phyloP scores from a whole-genome alignment of 2,797 vertebrate genomes.

The Sus cebifrons region DNA sequence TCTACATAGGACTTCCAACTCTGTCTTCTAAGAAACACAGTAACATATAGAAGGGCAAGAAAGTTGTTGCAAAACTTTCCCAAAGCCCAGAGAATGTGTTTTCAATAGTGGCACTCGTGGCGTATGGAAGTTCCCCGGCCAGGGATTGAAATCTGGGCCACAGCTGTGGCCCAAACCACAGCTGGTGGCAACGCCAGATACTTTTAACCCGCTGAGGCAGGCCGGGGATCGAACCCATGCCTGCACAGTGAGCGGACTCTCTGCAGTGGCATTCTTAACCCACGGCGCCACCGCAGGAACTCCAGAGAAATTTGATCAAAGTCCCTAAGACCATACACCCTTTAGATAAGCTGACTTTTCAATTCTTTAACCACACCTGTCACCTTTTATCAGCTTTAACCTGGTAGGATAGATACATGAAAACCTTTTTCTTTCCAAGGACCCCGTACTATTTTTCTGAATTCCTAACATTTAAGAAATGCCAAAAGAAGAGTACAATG shows the following conservation, averaged over 20 bases:
- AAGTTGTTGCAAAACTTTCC: slow-evolving; percentile 26
- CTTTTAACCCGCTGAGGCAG: too few species aligned
- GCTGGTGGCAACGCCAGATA: too few species aligned
- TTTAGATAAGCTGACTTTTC: slow-evolving; percentile 6
- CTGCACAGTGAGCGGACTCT: too few species aligned
- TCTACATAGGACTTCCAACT: neutral
- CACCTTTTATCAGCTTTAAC: slow-evolving; percentile 36
- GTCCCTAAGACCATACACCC: neutral
- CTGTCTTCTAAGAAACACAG: neutral
- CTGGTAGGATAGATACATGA: neutral
- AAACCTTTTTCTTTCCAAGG: neutral
- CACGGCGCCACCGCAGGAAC: too few species aligned
- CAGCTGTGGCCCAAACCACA: too few species aligned
- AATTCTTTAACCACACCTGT: neutral
- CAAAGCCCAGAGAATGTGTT: neutral
- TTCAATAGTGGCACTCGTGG: too few species aligned
- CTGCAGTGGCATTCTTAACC: too few species aligned
- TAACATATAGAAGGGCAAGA: neutral
- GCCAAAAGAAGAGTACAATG: slow-evolving; percentile 1
- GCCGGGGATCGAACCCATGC: too few species aligned
- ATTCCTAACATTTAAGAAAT: slow-evolving; percentile 23
- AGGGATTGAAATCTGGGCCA: too few species aligned
- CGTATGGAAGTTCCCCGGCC: too few species aligned
- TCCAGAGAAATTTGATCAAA: neutral
- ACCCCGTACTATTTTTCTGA: neutral